These are phyloP conservation scores for Origma solitaria DNA, from an alignment of 2,113 vertebrate genomes.

Conservation along the genomic window DNA sequence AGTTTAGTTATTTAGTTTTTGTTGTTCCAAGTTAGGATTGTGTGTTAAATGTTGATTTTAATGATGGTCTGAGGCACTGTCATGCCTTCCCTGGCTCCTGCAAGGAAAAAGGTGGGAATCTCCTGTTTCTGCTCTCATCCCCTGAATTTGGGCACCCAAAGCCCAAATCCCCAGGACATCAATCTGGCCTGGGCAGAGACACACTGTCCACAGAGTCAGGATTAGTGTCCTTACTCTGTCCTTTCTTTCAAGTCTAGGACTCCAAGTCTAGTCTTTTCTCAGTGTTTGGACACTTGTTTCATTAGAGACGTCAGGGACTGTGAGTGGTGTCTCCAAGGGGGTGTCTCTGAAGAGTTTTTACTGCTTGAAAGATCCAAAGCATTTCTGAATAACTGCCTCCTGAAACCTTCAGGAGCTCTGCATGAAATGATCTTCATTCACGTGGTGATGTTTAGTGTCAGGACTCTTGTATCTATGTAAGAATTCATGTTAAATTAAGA, in stretches of 20 bases:
- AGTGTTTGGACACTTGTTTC: neutral
- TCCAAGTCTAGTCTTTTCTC: neutral
- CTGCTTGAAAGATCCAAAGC: neutral
- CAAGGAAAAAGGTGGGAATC: neutral
- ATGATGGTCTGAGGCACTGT: neutral
- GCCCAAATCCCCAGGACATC: neutral
- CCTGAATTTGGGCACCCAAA: neutral
- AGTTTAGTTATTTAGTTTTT: too few species aligned
- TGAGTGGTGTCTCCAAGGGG: neutral
- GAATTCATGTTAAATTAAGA: neutral
- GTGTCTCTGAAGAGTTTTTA: neutral
- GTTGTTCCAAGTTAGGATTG: too few species aligned
- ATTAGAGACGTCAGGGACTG: neutral
- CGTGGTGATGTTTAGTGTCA: neutral
- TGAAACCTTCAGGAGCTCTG: neutral
- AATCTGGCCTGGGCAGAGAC: neutral
- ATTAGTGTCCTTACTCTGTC: neutral
- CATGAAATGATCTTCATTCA: neutral
- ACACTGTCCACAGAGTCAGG: too few species aligned
- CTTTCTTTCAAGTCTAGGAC: neutral
- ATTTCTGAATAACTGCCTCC: neutral
- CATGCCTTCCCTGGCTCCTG: neutral
- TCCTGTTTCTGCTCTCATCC: neutral
- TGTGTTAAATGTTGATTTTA: too few species aligned
- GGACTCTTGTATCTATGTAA: neutral